These are phyloP conservation scores for Lagodon rhomboides DNA, from an alignment of 2,797 vertebrate species.

Conservation along the genomic window DNA sequence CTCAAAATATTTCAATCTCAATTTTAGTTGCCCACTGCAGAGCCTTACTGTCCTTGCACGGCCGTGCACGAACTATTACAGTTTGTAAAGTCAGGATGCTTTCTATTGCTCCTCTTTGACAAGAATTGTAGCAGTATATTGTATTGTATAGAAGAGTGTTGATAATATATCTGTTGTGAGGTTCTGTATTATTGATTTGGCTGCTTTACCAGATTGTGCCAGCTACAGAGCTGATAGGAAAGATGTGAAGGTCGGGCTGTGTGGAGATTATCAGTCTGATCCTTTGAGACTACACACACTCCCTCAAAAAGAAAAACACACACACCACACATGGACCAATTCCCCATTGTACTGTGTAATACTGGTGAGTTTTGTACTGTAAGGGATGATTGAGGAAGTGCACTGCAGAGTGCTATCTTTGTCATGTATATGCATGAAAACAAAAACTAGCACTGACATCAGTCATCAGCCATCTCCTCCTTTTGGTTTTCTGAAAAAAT, in stretches of 20 bases:
- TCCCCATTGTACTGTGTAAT: background rate
- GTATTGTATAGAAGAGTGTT: background rate
- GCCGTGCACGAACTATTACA: too few relatives aligned
- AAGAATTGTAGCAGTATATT: background rate
- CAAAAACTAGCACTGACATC: background rate
- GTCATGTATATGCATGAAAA: background rate
- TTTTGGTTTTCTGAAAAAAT: background rate
- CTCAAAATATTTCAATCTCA: background rate
- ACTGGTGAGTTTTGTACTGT: background rate
- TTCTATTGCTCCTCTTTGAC: background rate
- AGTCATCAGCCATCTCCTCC: background rate
- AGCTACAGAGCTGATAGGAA: slow-evolving; percentile 6
- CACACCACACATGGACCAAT: background rate
- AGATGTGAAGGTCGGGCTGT: slow-evolving; percentile 3
- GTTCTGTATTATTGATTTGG: background rate
- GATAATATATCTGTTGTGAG: background rate
- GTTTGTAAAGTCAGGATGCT: too few relatives aligned
- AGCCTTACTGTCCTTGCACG: too few relatives aligned
- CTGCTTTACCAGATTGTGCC: background rate
- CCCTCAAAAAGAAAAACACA: background rate
- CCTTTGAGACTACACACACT: background rate
- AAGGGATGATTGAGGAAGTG: background rate
- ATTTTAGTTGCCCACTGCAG: too few relatives aligned
- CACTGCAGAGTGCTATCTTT: background rate
- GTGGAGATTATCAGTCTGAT: slow-evolving; percentile 15